A percentile compares a stretch with the other conserved stretches of the same genome.
These are phyloP conservation scores for Tachina lurida DNA, from an alignment of 2,888 invertebrate species.

Conservation along the genomic window DNA sequence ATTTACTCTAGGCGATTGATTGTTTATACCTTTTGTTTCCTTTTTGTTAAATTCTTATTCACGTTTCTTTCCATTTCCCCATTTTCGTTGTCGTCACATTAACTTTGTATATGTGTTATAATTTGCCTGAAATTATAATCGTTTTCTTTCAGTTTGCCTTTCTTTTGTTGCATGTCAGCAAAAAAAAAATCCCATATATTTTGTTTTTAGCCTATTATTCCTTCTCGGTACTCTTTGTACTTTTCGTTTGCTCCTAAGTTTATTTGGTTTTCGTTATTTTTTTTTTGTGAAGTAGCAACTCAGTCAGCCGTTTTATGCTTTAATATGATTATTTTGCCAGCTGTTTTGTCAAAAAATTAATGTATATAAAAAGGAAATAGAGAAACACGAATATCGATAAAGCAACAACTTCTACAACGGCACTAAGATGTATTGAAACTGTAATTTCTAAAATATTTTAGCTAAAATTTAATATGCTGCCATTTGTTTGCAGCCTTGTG, in stretches of 20 bases:
- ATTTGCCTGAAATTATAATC: constrained; percentile 54
- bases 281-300: constrained; percentile 53
- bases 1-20: constrained; percentile 34
- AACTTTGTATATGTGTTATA: constrained; percentile 14
- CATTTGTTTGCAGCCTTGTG: too few relatives aligned
- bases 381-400: constrained; percentile 36
- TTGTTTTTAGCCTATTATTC: constrained; percentile 8
- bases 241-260: constrained; percentile 35
- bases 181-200: not conserved
- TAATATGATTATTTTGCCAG: constrained; percentile 67
- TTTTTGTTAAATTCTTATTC: constrained; percentile 33
- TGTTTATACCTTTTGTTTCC: constrained; percentile 35
- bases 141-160: constrained; percentile 37
- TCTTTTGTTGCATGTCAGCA: constrained; percentile 7
- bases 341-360: constrained; percentile 64
- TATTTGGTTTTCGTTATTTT: constrained; percentile 34
- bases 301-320: constrained; percentile 65
- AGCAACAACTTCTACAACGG: constrained; percentile 6
- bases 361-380: not conserved
- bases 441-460: constrained; percentile 35
- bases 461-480: constrained; percentile 48
- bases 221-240: constrained; percentile 31
- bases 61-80: constrained; percentile 1
- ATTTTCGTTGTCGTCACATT: constrained; percentile 32
- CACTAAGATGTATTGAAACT: constrained; percentile 34